A percentile compares a stretch with the other conserved stretches of the same genome.
phyloP scores from a whole-genome alignment of 2,113 vertebrate genomes.

The Ageneiosus marmoratus region DNA sequence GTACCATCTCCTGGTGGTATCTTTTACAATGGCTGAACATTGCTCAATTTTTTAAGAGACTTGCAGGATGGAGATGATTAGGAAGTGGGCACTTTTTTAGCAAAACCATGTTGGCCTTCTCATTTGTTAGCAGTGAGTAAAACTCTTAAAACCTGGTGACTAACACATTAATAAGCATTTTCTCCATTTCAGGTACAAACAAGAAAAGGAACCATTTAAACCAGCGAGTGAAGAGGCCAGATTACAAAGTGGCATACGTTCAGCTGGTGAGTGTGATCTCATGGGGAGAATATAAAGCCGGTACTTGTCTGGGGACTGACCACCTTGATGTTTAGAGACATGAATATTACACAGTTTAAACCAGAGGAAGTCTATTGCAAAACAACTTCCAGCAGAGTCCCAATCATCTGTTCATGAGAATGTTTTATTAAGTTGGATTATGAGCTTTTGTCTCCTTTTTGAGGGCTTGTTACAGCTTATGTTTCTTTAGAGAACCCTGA shows the following conservation, averaged over 20 bases:
- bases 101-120: not conserved
- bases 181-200: conserved; percentile 75
- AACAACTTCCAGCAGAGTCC: conserved; percentile 31
- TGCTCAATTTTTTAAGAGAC: not conserved
- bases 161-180: not conserved
- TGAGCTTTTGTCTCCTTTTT: conserved; percentile 44
- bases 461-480: conserved; percentile 36
- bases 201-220: conserved; percentile 86
- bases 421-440: conserved; percentile 35
- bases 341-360: conserved; percentile 20
- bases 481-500: conserved; percentile 32
- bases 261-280: conserved; percentile 86
- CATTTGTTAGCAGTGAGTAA: conserved; percentile 12
- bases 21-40: not conserved
- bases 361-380: conserved; percentile 9
- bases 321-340: conserved; percentile 21
- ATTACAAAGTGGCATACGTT: conserved; percentile 95
- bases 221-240: conserved; percentile 85
- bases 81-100: conserved; percentile 20
- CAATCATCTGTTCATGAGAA: conserved; percentile 22
- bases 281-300: conserved; percentile 30
- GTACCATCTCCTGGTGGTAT: not conserved
- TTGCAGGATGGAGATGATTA: not conserved
- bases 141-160: not conserved
- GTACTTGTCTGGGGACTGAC: conserved; percentile 9